Evolutionary conservation across 2,113 vertebrate species (phyloP).

Genomic region (Columba livia): DNA sequence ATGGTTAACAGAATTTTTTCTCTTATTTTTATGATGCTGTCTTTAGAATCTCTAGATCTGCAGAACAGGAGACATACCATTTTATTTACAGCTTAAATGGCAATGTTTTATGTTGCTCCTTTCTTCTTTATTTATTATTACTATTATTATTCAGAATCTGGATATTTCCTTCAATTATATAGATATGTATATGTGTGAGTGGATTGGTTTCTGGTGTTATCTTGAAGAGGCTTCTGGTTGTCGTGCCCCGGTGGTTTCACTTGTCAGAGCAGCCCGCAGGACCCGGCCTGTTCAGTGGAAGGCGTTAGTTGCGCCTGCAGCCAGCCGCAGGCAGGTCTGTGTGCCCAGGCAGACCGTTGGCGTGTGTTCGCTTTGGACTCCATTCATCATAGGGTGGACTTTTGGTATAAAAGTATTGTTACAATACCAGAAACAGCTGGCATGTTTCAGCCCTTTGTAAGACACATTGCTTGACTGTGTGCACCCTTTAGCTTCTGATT

Average conservation of each 20-base stretch:
- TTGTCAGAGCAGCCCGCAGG: not conserved
- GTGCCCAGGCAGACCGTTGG: not conserved
- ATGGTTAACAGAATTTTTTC: not conserved
- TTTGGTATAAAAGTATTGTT: not conserved
- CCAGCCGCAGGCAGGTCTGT: not conserved
- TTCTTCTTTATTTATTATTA: not conserved
- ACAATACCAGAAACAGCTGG: accelerated
- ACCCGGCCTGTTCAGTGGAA: not conserved
- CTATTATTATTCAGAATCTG: not conserved
- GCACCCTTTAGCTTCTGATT: not conserved
- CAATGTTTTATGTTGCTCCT: not conserved
- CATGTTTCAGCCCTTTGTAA: not conserved
- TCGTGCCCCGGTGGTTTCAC: not conserved
- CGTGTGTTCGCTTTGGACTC: not conserved
- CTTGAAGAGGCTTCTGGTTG: not conserved
- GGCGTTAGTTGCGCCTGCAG: not conserved
- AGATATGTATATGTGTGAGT: accelerated
- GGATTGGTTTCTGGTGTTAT: not conserved
- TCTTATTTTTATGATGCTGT: not conserved
- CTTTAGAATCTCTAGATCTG: not conserved
- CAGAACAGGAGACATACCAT: not conserved
- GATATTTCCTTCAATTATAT: not conserved
- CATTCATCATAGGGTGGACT: not conserved
- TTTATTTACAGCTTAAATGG: not conserved
- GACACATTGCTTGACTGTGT: accelerated